These are phyloP conservation scores for Oscheius sp. DNA, from an alignment of 2,888 invertebrate genomes.

Conservation along the genomic window DNA sequence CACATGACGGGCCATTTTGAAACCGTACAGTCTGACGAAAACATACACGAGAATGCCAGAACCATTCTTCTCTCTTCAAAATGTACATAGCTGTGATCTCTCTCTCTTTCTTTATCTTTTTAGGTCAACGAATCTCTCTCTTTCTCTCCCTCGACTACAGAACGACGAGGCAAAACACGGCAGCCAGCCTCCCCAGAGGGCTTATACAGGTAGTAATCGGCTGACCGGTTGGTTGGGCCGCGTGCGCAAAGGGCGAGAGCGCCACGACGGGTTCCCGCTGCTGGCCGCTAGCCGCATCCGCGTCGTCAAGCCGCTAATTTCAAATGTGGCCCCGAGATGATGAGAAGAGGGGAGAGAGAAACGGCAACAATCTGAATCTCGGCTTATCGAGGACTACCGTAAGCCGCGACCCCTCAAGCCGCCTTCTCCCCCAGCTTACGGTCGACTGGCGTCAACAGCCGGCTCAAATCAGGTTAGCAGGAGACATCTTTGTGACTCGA, in stretches of 20 bases:
- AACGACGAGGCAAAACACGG: neutral
- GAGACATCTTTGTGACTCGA: slow-evolving; percentile 25
- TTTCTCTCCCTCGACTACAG: neutral
- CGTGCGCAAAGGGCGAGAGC: slow-evolving; percentile 23
- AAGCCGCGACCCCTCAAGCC: neutral
- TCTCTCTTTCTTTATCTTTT: neutral
- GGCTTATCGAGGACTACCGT: neutral
- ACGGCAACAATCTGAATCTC: neutral
- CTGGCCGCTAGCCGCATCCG: slow-evolving; percentile 17
- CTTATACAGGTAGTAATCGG: slow-evolving; percentile 29
- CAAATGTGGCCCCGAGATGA: neutral
- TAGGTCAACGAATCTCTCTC: neutral
- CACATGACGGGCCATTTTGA: slow-evolving; percentile 19
- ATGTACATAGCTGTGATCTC: neutral
- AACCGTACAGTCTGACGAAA: slow-evolving; percentile 26
- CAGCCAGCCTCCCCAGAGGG: neutral
- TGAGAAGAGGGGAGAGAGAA: neutral
- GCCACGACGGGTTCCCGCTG: slow-evolving; percentile 17
- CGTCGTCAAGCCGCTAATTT: slow-evolving; percentile 27
- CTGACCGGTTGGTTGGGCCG: slow-evolving; percentile 23
- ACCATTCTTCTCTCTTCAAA: neutral
- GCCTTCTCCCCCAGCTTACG: slow-evolving; percentile 14
- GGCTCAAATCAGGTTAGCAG: slow-evolving; percentile 26
- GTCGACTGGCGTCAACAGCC: slow-evolving; percentile 21
- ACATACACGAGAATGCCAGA: slow-evolving; percentile 14